A percentile compares a stretch with the other conserved stretches of the same genome.
Conservation (phyloP, 1,140 invertebrate genomes). For the Ladona fulva region DNA sequence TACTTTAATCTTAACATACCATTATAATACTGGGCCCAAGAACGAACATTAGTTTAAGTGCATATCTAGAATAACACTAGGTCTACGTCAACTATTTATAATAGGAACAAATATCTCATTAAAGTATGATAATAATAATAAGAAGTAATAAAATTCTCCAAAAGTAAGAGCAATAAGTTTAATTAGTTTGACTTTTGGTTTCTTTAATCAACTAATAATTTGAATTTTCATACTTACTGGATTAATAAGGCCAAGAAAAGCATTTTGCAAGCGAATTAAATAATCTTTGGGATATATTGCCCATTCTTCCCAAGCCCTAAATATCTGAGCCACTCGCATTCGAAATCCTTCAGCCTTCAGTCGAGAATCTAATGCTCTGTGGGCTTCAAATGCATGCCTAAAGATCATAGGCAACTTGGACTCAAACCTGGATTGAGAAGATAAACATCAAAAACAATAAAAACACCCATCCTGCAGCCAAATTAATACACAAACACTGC, state of each 20-base stretch:
- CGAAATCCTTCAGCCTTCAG: constrained; percentile 95
- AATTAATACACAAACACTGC: too few relatives aligned
- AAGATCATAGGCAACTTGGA: constrained; percentile 78
- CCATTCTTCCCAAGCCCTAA: constrained; percentile 98
- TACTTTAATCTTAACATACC: too few relatives aligned
- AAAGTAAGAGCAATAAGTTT: too few relatives aligned
- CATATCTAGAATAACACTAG: too few relatives aligned
- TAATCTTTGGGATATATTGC: constrained; percentile 92
- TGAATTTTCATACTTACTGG: neutral
- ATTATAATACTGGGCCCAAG: too few relatives aligned
- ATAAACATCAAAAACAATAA: neutral
- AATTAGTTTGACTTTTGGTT: too few relatives aligned
- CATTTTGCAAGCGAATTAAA: constrained; percentile 79
- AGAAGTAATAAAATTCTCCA: too few relatives aligned
- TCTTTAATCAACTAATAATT: too few relatives aligned
- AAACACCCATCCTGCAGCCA: neutral
- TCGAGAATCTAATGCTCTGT: constrained; percentile 72
- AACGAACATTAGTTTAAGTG: too few relatives aligned
- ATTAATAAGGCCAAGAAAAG: constrained; percentile 64
- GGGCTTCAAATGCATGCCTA: constrained; percentile 66
- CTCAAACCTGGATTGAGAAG: constrained; percentile 61
- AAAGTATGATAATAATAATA: too few relatives aligned
- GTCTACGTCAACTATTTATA: too few relatives aligned
- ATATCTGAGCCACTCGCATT: constrained; percentile 85
- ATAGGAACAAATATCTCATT: too few relatives aligned